These are phyloP conservation scores for Taphrorychus bicolor DNA, from an alignment of 2,888 invertebrate species.

Conservation along the genomic window DNA sequence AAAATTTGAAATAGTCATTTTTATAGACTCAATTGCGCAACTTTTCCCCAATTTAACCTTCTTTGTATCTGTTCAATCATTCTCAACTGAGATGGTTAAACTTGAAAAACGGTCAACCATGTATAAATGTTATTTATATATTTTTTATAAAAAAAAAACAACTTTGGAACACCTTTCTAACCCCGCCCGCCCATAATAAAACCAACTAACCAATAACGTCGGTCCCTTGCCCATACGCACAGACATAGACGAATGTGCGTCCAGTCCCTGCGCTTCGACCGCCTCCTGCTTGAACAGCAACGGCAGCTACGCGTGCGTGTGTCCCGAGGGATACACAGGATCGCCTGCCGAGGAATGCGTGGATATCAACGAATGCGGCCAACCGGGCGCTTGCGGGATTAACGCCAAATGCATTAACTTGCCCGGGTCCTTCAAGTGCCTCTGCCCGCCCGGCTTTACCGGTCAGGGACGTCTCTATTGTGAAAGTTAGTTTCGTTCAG, in stretches of 20 bases:
- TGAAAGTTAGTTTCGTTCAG: constrained; percentile 70
- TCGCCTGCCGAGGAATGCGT: constrained; percentile 66
- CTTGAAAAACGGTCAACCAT: too few species aligned
- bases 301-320: constrained; percentile 78
- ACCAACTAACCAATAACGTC: constrained; percentile 10
- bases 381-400: constrained; percentile 71
- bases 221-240: constrained; percentile 39
- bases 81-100: too few species aligned
- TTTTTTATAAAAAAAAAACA: too few species aligned
- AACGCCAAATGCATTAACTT: constrained; percentile 83
- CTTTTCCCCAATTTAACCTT: too few species aligned
- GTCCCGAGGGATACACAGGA: constrained; percentile 74
- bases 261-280: constrained; percentile 72
- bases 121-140: too few species aligned
- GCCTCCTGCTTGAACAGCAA: constrained; percentile 78
- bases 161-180: background rate
- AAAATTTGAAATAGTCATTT: too few species aligned
- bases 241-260: constrained; percentile 79
- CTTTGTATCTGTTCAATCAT: too few species aligned
- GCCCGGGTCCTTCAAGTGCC: constrained; percentile 80
- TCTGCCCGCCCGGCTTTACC: constrained; percentile 77
- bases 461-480: constrained; percentile 78
- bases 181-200: background rate
- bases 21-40: too few species aligned
- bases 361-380: constrained; percentile 78